Base-by-base conservation (phyloP, 1,140 invertebrate genomes). In the Tenebrio molitor region DNA sequence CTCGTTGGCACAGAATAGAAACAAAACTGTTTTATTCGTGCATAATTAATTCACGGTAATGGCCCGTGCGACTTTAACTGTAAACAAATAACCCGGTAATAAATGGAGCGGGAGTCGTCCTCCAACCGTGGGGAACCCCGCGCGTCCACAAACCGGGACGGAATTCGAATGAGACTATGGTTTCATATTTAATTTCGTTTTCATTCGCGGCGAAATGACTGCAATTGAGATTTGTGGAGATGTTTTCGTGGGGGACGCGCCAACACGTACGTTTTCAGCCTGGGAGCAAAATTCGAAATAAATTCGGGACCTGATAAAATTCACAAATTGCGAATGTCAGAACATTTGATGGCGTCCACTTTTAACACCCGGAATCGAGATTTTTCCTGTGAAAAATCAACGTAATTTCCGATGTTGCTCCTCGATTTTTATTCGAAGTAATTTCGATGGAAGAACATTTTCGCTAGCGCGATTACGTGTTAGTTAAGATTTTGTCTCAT, bases 171-270 rank as follows among this genome's bases (percentile, higher is more conserved):
- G 44, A 50, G 44, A 17, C 44, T 17, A 29, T 29, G 23, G 50
- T 58, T 58, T 58, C 50, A 58, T 58, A 58, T 58, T 33, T 58
- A 58, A 58, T 58, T 58, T 58, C 50, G 23, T 58, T 58, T 58
- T 58, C 50, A 17, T 58, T 29, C 15, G 50, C 19, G 15, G 44
- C 17, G 6, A 21, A 50, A 50, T 50, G 44, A 58, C 50, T 58
- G 12, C 19, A 58, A 29, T 58, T 58, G 29, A 58, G 21, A 58
- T 58, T 58, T 58, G 50, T 4, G 23, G n/a, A 58, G 23, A n/a
- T 25, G 36, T 39, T 39, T 39, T 12, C 2, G 36, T 39, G 36
- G 8, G 50, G 50, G 50, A 39, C 36, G n/a, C 12, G 36, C 36
- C 25, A n/a, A 12, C 36, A 39, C 36, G 36, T 39, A 39, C 29